Evolutionary conservation across 64 coral and sea anemone species (phyloP), one percentile per base, ranked within the genome.

Genomic region (Dendrophyllia cribrosa): DNA sequence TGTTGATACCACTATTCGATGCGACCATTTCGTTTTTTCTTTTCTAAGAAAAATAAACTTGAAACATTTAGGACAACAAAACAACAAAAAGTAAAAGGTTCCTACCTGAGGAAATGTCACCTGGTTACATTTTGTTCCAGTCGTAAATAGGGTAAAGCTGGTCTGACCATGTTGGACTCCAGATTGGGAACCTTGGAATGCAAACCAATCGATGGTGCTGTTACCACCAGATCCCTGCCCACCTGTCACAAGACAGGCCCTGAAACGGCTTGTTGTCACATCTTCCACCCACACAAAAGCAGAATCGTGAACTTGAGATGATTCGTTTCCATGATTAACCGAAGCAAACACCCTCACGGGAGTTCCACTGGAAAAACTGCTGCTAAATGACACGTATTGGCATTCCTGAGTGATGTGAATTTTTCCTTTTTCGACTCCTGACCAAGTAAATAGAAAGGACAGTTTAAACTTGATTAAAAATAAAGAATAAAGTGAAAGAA

Each of bases 181-280:
- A 1, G 61, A 66, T 19, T 83, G 79, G 0, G 9, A n/a, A 20
- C 79, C 79, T 48, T 83, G 79, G 45, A 83, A 83, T 5, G 79
- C 79, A 5, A 83, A 49, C 79, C 79, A 83, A 51, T 83, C 79
- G 44, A 83, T 83, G 6, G 45, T 83, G 17, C 7, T 66, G 79
- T 66, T 66, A 9, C 34, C 61, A 49, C 44, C 15, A 1, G 44
- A 68, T 0, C 61, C 62, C 1, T 19, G 59, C 5, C 61, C 79
- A 1, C 79, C 79, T 49, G 8, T 16, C 61, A 83, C 79, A 46
- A 83, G 2, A 66, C 79, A 83, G 25, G 79, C 61, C 19, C n/a
- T 83, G 61, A 83, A 83, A 66, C 61, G 59, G 14, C 4, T 23
- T 6, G 45, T 50, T 44, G 59, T 48, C 14, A 83, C 26, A 13